Evolutionary conservation across 2,113 vertebrate genomes (phyloP), one percentile per base, ranked within the genome.

Genomic region (Struthidea cinerea): DNA sequence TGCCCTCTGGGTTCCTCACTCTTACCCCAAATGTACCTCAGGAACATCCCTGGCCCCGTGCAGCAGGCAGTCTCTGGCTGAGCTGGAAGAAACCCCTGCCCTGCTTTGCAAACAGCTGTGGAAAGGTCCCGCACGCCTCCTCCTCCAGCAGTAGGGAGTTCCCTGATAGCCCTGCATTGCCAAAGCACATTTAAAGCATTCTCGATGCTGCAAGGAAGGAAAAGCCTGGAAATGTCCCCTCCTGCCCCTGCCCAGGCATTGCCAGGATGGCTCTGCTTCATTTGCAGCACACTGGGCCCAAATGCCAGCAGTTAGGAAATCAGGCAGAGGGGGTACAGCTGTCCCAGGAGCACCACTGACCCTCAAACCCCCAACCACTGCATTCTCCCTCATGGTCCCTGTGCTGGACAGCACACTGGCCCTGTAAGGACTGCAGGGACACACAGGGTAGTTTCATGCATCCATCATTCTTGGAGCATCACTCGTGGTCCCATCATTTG

Each of bases 21-120:
- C 42, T 81, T 18, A 42, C 26, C 71, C 16, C 19, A 74, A 59
- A 33, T 1, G 23, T 33, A 39, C 47, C 76, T 84, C 44, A 46
- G 59, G 57, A 13, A 55, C 32, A 47, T 0, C 4, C 21, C 42
- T 6, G 10, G 16, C 33, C 33, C 46, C 0, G 0, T 11, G n/a
- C 74, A 61, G 18, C 41, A 49, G 41, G 8, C 28, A 39, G 22
- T 16, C 14, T 42, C 33, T 59, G 28, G 11, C 17, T 83, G 24
- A 50, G 59, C 21, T 68, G 19, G 57, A 83, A 64, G 19, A 80
- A 88, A 35, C 20, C 22, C n/a, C 44, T 42, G 23, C 24, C 30
- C n/a, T 59, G 23, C 28, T 89, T 39, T 73, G 37, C 52, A 46
- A 39, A 68, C 9, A 71, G 52, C 47, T 78, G 8, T 3, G 11